These are phyloP conservation scores for Equus quagga DNA, from an alignment of 2,113 vertebrate genomes.

Conservation along the genomic window DNA sequence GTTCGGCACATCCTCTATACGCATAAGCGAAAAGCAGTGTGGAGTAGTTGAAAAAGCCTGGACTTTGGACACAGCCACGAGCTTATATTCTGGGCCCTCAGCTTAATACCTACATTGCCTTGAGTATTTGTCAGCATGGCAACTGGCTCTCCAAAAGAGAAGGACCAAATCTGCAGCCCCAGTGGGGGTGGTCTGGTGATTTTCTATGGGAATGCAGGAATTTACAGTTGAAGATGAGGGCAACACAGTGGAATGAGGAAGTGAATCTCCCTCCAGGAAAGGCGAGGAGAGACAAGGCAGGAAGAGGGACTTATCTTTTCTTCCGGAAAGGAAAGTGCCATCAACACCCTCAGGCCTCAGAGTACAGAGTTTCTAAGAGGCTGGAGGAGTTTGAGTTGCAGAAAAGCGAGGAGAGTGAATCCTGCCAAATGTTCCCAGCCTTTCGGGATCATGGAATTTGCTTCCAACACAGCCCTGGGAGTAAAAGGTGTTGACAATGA, in stretches of 20 bases:
- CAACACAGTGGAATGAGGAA: not conserved
- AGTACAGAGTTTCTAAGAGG: not conserved
- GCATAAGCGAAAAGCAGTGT: not conserved
- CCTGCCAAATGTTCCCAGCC: not conserved
- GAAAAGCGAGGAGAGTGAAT: not conserved
- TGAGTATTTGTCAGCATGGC: not conserved
- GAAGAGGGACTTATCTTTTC: not conserved
- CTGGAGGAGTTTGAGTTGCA: not conserved
- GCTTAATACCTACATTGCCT: not conserved
- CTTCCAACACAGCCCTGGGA: not conserved
- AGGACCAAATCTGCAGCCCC: not conserved
- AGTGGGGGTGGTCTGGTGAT: not conserved
- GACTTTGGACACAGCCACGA: not conserved
- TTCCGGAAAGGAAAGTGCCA: not conserved
- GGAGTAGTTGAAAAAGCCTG: not conserved
- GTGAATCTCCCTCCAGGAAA: not conserved
- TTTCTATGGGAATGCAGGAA: not conserved
- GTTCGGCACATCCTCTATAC: not conserved
- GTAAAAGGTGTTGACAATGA: not conserved
- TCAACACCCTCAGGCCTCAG: not conserved
- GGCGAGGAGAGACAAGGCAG: not conserved
- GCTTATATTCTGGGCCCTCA: not conserved
- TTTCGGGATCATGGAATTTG: not conserved
- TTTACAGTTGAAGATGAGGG: not conserved
- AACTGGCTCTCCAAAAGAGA: not conserved